Evolutionary conservation across 1,140 invertebrate species (phyloP), one percentile per base, ranked within the genome.

Genomic region (Berghia stephanieae): DNA sequence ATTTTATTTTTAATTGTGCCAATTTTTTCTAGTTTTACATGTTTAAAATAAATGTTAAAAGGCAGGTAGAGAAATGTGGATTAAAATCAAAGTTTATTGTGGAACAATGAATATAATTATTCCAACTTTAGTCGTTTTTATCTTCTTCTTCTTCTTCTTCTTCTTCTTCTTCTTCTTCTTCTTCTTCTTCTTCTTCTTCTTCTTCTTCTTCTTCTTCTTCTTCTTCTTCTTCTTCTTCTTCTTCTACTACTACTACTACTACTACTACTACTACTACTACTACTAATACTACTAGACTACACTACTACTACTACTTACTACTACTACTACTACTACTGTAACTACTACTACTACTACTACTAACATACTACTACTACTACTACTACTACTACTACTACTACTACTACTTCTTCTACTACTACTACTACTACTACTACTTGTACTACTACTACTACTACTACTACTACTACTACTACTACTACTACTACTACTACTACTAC

Each of bases 141-240:
- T 52, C 24, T 24, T 52, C 24, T 24, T 66, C 13, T 34, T 66
- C 60, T 66, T 66, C 60, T 66, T 66, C 31, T 66, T 66, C 60
- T 69, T 66, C 60, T 66, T 66, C 13, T 70, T 70, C 68, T 70
- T 70, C 43, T 70, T 42, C 68, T 70, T 43, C 38, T 70, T 70
- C 16, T 43, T 70, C 68, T 70, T 70, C 31, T 72, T 72, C 43
- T 49, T 72, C 43, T 72, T 72, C 69, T 70, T 43, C 24, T 43
- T 5, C 3, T 6, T 42, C 40, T n/a, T n/a, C 24, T 24, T 43
- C 24, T 16, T 42, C 16, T 18, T 46, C 16, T 24, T 8, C 31
- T 42, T 43, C 21, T 31, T 2, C 40, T 18, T 66, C 40, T 38
- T 66, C 40, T 38, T 66, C 21, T 38, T 18, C 40, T 66, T 60